Base-by-base conservation (phyloP, 1,140 invertebrate species). In the Papilio machaon region DNA sequence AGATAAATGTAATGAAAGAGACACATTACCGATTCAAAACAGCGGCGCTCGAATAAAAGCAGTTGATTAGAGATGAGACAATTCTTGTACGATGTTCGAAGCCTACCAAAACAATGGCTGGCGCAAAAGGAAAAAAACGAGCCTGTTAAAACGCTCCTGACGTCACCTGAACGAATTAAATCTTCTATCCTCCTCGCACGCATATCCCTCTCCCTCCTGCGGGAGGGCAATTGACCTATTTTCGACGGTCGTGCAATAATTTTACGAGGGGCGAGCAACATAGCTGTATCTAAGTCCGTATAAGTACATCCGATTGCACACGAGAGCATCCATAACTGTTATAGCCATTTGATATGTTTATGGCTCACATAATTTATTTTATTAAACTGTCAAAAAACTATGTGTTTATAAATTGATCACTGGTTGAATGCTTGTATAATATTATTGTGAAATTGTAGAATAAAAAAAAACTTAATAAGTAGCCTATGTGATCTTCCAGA, bases 141-240 rank as follows among this genome's bases (percentile, higher is more conserved):
- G 82, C 81, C 89, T 87, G 88, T 91, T 90, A 91, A 92, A 91
- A 88, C 85, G 86, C 84, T 80, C 85, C 87, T 94, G 92, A 92
- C 92, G 93, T 93, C 92, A 94, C 91, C 89, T 91, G 90, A 91
- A 89, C 90, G 91, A 92, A 91, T 92, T 91, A 91, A 89, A 84
- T 85, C 85, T 83, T 87, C 86, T 79, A 80, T 91, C 91, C 85
- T 86, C 90, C 82, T 92, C 88, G 77, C 82, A 80, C 90, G 64
- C 85, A 85, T 78, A 80, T 76, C 82, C 82, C 73, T 91, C 89
- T 86, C 91, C 74, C 88, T 92, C 87, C 82, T 80, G 54, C 81
- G 80, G 87, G 90, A 89, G 86, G 90, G 92, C 93, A 93, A 93
- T 94, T 94, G 92, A 94, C 93, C 93, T 92, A 94, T 93, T 93